Base-by-base conservation (phyloP, 2,888 invertebrate genomes). In the Tetragonisca angustula region DNA sequence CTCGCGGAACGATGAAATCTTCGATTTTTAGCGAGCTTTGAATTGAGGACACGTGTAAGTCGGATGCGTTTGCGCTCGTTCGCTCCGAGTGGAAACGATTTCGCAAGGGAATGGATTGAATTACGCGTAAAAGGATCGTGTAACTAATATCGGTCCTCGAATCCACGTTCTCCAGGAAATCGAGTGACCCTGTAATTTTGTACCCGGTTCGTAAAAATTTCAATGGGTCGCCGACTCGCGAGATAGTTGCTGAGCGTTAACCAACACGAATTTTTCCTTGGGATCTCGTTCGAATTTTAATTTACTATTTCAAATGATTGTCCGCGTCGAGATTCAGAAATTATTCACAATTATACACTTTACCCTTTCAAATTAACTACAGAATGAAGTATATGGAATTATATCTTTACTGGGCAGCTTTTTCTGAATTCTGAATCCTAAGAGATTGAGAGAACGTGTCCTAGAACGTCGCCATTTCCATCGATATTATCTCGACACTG, bases 181-280 rank as follows among this genome's bases (percentile, higher is more conserved):
- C 17, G 6, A 21, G 24, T 17, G 54, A 77, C 64, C 64, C 77
- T 64, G 24, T 77, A 64, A 77, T 77, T 77, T 77, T n/a, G 36
- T 1, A 17, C 50, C 1, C 27, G 64, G 64, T 64, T 49, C 50
- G 43, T 13, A 56, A 61, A 56, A 78, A 65, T 78, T 59, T 73
- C 65, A 32, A 43, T 32, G 24, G 56, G 19, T 24, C 21, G 21
- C 24, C 36, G n/a, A 73, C 56, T 73, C 49, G 36, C 24, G 52
- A 56, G 50, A 54, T 43, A 73, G 19, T 52, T 52, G 9, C 69
- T 52, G 24, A 17, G 76, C 32, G 59, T 61, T 69, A 50, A 50
- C 50, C n/a, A 19, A n/a, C 36, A 11, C 50, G n/a, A 76, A 32
- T 36, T 36, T 19, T 65, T 67, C 11, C 11, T 56, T 50, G 19